phyloP scores from a whole-genome alignment of 2,113 vertebrate species.

The Mormyrus lacerda region DNA sequence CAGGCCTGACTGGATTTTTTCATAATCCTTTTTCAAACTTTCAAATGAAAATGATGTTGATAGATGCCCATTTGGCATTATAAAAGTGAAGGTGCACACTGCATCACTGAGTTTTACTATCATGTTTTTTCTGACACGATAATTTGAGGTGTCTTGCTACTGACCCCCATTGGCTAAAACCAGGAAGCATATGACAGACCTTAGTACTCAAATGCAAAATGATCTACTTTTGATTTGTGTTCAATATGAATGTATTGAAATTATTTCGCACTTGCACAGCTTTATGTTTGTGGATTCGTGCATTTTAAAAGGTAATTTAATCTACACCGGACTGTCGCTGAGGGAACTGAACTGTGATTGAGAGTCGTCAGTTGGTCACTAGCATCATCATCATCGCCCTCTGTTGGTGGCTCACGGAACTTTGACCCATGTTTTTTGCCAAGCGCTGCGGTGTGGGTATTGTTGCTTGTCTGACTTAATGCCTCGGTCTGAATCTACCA shows the following conservation, averaged over 20 bases:
- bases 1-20: background rate
- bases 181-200: background rate
- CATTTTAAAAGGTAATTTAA: background rate
- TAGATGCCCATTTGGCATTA: background rate
- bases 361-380: background rate
- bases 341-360: background rate
- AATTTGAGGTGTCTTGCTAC: background rate
- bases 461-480: background rate
- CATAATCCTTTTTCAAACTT: background rate
- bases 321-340: background rate
- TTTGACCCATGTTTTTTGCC: background rate
- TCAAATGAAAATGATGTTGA: background rate
- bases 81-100: background rate
- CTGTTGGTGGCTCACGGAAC: background rate
- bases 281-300: background rate
- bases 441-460: background rate
- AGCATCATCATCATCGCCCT: conserved; percentile 10
- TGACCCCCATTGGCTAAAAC: background rate
- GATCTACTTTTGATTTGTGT: background rate
- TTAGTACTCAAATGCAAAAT: background rate
- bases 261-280: background rate
- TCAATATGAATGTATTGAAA: background rate
- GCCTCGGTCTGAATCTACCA: background rate
- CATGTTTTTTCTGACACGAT: background rate
- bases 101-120: background rate